Percentiles rank a stretch among this genome's conserved stretches.
Conservation (phyloP, 2,797 vertebrate genomes). For the Erethizon dorsatum region DNA sequence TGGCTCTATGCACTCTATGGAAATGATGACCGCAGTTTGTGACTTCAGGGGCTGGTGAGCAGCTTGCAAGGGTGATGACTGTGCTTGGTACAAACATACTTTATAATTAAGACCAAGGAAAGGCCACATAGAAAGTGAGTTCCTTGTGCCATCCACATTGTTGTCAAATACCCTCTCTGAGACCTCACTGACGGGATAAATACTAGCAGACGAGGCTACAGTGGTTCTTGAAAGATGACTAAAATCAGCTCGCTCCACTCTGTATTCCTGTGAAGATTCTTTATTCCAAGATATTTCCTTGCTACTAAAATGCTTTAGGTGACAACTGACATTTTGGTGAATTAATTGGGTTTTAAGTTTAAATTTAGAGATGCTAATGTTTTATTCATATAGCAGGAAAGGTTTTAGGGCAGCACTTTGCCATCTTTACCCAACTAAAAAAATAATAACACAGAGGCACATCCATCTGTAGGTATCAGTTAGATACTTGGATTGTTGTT, state of each 20-base stretch:
- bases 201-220: not conserved
- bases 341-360: slow-evolving; percentile 79
- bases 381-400: slow-evolving; percentile 73
- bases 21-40: not conserved
- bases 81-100: not conserved
- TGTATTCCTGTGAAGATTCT: not conserved
- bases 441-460: slow-evolving; percentile 1
- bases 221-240: not conserved
- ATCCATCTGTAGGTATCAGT: not conserved
- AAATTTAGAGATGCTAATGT: slow-evolving; percentile 75
- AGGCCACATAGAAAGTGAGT: not conserved
- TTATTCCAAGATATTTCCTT: slow-evolving; percentile 54
- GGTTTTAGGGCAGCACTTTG: slow-evolving; percentile 22
- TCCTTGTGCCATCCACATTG: not conserved
- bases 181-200: slow-evolving; percentile 13
- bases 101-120: slow-evolving; percentile 58
- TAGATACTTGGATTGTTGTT: not conserved
- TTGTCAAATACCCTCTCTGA: not conserved
- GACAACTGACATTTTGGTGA: slow-evolving; percentile 79
- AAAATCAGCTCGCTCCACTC: not conserved
- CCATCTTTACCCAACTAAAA: slow-evolving; percentile 43
- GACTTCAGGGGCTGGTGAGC: not conserved
- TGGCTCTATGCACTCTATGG: not conserved
- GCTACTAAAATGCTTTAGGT: slow-evolving; percentile 57
- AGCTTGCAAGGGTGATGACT: not conserved